Conservation (phyloP, 2,888 invertebrate genomes). For the Trachelus tabidus region DNA sequence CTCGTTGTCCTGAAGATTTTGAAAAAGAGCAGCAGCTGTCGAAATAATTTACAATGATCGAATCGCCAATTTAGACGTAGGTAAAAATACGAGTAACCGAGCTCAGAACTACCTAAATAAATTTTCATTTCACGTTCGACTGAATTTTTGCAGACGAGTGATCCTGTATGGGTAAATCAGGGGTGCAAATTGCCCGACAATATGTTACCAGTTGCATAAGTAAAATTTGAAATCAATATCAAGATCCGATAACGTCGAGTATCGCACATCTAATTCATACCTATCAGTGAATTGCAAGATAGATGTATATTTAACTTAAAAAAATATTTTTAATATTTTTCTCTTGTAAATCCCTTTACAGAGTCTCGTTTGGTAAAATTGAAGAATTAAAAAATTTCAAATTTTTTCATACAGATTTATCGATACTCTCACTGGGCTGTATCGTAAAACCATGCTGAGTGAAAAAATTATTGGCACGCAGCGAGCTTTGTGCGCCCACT, state of each 20-base stretch:
- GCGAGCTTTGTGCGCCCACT: background rate
- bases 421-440: background rate
- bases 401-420: background rate
- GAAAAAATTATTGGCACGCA: constrained; percentile 15
- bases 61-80: background rate
- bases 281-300: background rate
- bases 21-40: constrained; percentile 15
- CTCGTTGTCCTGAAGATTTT: background rate
- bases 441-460: background rate
- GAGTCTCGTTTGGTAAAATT: background rate
- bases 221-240: constrained; percentile 48
- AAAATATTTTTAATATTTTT: too few species aligned
- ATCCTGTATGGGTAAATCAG: constrained; percentile 42
- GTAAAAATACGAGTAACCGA: background rate
- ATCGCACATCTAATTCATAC: background rate
- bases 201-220: constrained; percentile 57
- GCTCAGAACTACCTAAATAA: constrained; percentile 36
- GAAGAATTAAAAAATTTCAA: background rate
- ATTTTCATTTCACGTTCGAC: constrained; percentile 59
- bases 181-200: constrained; percentile 55
- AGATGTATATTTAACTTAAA: background rate
- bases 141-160: constrained; percentile 50
- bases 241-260: background rate
- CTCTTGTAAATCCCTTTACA: too few species aligned
- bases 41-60: constrained; percentile 28